Evolutionary conservation across 1,140 invertebrate genomes (phyloP), one percentile per base, ranked within the genome.

Genomic region (Drosophila littoralis): DNA sequence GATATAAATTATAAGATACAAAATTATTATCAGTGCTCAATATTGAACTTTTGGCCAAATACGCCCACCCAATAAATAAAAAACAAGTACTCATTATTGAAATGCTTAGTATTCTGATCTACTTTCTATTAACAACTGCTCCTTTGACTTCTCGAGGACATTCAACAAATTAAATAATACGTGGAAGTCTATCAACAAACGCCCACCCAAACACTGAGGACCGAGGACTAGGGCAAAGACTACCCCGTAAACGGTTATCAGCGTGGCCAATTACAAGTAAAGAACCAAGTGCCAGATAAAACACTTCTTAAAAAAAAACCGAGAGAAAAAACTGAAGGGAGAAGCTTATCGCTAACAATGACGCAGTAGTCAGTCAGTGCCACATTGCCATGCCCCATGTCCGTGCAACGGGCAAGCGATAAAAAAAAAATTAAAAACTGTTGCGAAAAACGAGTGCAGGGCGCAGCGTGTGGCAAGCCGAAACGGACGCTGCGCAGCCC

Each of bases 261-360:
- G 84, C 85, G 61, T 89, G 85, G 51, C 80, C 59, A 88, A 88
- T 88, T 84, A 65, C 45, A 70, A 55, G 70, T 54, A 82, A 88
- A 76, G 64, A 75, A 82, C 54, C 60, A 77, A 88, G 83, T 89
- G 83, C 58, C 63, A 89, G 83, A 88, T 88, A 88, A 88, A 89
- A 88, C 83, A 88, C 83, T 88, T 86, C 32, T 48, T 60, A 72
- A 71, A 67, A 51, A 15, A 35, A 36, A 28, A 17, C 0, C 6
- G 45, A 68, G 9, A n/a, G 33, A 13, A 54, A 28, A 28, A 28
- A 28, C 22, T 28, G 33, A 54, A 63, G 50, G 63, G 59, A 71
- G 38, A 40, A 51, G 45, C 46, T 75, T 71, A 82, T 72, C 64
- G n/a, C 38, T 32, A 35, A 32, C 17, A 17, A 38, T 22, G 38